Percentiles rank a stretch among this genome's conserved stretches.
Evolutionary conservation across 1,140 invertebrate species (phyloP).

Genomic region (Phymorhynchus buccinoides): DNA sequence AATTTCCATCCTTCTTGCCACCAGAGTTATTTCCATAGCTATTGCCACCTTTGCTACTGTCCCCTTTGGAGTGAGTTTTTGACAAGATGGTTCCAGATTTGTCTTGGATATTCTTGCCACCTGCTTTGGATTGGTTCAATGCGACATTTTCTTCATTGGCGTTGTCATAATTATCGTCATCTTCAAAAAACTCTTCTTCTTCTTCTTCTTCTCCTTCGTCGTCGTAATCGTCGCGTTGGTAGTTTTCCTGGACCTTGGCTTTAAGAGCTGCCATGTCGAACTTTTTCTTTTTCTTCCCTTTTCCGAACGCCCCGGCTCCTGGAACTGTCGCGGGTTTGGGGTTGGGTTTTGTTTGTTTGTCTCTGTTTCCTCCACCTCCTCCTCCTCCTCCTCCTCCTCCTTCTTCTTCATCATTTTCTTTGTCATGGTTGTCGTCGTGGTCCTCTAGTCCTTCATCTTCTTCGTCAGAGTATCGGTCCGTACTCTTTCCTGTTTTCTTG

Average conservation of each 20-base stretch:
- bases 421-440: background rate
- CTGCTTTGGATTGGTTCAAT: background rate
- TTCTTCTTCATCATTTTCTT: background rate
- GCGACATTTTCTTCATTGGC: background rate
- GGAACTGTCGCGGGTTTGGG: background rate
- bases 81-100: background rate
- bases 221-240: background rate
- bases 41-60: background rate
- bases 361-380: background rate
- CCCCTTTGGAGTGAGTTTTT: background rate
- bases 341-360: background rate
- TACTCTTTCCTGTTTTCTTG: background rate
- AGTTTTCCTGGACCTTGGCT: background rate
- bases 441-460: too few relatives aligned
- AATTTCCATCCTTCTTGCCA: background rate
- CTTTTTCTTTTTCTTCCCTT: background rate
- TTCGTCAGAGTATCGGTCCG: too few relatives aligned
- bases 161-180: background rate
- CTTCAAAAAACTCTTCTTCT: background rate
- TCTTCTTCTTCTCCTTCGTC: too few relatives aligned
- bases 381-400: background rate
- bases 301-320: background rate
- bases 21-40: background rate
- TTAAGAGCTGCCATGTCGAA: background rate
- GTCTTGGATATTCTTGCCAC: background rate